Evolutionary conservation across 2,797 vertebrate genomes (phyloP), one percentile per base, ranked within the genome.

Genomic region (Enteromius paludinosus): DNA sequence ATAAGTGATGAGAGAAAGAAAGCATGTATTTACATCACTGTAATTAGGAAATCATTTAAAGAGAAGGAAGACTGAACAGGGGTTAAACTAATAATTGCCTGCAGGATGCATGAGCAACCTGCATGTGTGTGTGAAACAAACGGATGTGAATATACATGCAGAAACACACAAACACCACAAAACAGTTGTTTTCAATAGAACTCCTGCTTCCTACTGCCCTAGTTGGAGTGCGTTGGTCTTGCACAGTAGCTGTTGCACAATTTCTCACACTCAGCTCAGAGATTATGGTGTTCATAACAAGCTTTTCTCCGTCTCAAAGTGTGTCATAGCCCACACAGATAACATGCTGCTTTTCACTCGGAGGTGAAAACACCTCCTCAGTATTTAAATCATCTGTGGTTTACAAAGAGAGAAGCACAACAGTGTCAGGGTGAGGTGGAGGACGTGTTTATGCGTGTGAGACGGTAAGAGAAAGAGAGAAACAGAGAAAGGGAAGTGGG

Each of bases 401-500:
- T 87, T 68, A 86, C 91, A 91, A 88, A 87, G 69, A 90, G 90
- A 92, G 92, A 90, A 90, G 80, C 74, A 86, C 87, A 86, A 89
- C 79, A 88, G 49, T 82, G 62, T 82, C 72, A 82, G 81, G 72
- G 59, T 73, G 79, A 73, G 73, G 59, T 75, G 72, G 62, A 69
- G 49, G 72, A 82, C 12, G 49, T 54, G 77, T 66, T 69, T 79
- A 33, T 79, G 23, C 54, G 77, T 54, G 64, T 0, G 43, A 41
- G 56, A 78, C 3, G 6, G 33, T 66, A 11, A 4, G 25, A 68
- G 72, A 75, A 72, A 68, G 72, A 62, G 20, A 76, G 81, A 76
- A 76, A 82, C 62, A 68, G 23, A 68, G 35, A 75, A 59, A 68
- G 33, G 71, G 80, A 82, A 68, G 23, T 69, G 47, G 33, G 35